A percentile compares a stretch with the other conserved stretches of the same genome.
phyloP scores from a whole-genome alignment of 2,113 vertebrate genomes.

The Cavia aperea region DNA sequence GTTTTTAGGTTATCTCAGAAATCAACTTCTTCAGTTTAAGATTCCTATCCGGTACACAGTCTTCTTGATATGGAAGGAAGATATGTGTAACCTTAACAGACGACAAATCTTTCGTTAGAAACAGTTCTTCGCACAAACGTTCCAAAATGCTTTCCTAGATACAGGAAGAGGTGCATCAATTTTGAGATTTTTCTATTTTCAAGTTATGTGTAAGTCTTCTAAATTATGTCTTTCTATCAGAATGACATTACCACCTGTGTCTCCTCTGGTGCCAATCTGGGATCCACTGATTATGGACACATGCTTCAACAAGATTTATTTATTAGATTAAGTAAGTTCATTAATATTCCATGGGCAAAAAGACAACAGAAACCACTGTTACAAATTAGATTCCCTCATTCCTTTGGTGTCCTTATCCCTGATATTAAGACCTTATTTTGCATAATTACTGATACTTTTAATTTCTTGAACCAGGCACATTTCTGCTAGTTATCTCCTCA shows the following conservation, averaged over 20 bases:
- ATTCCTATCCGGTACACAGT: neutral
- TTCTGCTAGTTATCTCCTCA: slow-evolving; percentile 1
- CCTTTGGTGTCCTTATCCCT: slow-evolving; percentile 22
- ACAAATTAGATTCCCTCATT: neutral
- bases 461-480: neutral
- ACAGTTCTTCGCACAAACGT: neutral
- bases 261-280: neutral
- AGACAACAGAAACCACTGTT: slow-evolving; percentile 1
- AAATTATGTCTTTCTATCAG: neutral
- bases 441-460: slow-evolving; percentile 4
- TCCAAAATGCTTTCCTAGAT: neutral
- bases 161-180: neutral
- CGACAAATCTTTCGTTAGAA: slow-evolving; percentile 16
- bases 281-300: neutral
- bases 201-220: neutral
- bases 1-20: neutral
- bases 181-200: neutral
- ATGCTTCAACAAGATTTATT: slow-evolving; percentile 33
- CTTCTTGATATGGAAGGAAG: neutral
- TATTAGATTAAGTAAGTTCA: slow-evolving; percentile 6
- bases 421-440: slow-evolving; percentile 20
- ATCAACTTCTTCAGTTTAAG: neutral
- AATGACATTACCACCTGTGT: neutral
- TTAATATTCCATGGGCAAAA: neutral
- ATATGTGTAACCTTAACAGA: neutral